Conservation (phyloP, 2,888 invertebrate genomes). For the Brachynemurus nebulosus region DNA sequence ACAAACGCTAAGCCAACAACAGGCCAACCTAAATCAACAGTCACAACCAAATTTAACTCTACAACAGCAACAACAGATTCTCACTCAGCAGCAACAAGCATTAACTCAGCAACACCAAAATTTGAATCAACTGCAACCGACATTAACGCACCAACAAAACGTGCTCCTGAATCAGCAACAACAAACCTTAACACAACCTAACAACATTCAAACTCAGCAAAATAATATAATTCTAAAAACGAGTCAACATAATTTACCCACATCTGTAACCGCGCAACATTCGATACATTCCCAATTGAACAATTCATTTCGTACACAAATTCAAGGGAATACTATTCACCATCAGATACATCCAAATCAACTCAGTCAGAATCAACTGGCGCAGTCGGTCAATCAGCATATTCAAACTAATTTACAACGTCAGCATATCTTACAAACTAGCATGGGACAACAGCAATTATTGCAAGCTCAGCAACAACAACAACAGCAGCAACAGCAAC, state of each 20-base stretch:
- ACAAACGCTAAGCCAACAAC: not conserved
- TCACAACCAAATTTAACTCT: conserved; percentile 16
- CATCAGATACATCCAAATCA: conserved; percentile 21
- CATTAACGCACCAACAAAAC: conserved; percentile 14
- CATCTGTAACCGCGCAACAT: not conserved
- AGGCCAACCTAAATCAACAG: not conserved
- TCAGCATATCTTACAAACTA: conserved; percentile 19
- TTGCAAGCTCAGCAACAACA: conserved; percentile 18
- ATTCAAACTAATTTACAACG: conserved; percentile 20
- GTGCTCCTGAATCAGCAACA: conserved; percentile 20
- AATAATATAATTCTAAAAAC: conserved; percentile 8
- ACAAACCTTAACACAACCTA: conserved; percentile 11
- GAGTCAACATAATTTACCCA: conserved; percentile 1
- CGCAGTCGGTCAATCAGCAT: conserved; percentile 13
- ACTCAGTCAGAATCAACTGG: conserved; percentile 20
- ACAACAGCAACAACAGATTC: conserved; percentile 18
- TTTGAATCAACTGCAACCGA: conserved; percentile 18
- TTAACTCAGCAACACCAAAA: conserved; percentile 18
- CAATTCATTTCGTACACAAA: conserved; percentile 23
- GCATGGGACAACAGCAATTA: conserved; percentile 18
- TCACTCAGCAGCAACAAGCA: conserved; percentile 15
- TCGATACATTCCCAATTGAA: conserved; percentile 19
- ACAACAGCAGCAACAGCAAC: conserved; percentile 21
- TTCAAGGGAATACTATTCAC: conserved; percentile 21
- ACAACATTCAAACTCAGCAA: conserved; percentile 9